A percentile compares a stretch with the other conserved stretches of the same genome.
Evolutionary conservation across 2,888 invertebrate species (phyloP).

Genomic region (Oscheius sp.): DNA sequence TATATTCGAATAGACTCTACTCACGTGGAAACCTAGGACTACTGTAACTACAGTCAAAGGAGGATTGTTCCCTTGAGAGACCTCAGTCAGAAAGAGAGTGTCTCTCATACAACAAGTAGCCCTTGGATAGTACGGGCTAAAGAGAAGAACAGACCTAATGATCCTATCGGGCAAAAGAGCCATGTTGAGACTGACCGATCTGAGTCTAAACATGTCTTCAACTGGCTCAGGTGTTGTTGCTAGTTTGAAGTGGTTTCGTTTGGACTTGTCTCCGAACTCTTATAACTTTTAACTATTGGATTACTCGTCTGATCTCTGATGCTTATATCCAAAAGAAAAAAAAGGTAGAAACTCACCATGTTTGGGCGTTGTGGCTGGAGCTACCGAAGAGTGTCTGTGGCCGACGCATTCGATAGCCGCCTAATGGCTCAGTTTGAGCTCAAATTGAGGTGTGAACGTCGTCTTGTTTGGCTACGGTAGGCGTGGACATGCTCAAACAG

Average conservation of each 20-base stretch:
- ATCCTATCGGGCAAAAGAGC: no score
- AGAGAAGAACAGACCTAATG: no score
- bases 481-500: slow-evolving; percentile 21
- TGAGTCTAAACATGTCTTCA: no score
- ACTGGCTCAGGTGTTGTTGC: no score
- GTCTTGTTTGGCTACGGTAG: slow-evolving; percentile 22
- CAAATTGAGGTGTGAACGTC: not conserved
- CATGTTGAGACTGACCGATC: no score
- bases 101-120: no score
- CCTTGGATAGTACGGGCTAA: no score
- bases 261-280: not conserved
- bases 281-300: not conserved
- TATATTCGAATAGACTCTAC: no score
- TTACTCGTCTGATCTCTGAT: not conserved
- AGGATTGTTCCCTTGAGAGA: no score
- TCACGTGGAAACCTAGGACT: no score
- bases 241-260: not conserved
- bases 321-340: not conserved
- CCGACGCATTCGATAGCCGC: not conserved
- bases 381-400: not conserved
- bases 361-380: not conserved
- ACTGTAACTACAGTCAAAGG: no score
- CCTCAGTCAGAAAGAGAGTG: no score
- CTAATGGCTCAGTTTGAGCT: not conserved
- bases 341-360: slow-evolving; percentile 1